Percentiles rank a stretch among this genome's conserved stretches.
Evolutionary conservation across 2,113 vertebrate genomes (phyloP).

Genomic region (Penelope pileata): DNA sequence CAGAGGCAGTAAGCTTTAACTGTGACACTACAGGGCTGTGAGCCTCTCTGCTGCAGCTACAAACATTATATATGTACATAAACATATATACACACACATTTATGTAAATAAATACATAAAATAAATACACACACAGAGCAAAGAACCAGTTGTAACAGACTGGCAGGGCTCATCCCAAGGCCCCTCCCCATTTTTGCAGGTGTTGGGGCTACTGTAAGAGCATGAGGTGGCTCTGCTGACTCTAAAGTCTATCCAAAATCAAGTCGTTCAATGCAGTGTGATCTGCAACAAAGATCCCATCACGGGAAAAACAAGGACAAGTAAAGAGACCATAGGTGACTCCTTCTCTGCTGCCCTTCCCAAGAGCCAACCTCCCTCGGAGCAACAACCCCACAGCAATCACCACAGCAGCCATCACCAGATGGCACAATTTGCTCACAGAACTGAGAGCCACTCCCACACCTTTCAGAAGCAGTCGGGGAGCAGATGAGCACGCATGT

Average conservation of each 20-base stretch:
- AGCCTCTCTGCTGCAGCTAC: not conserved
- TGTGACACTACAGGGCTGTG: not conserved
- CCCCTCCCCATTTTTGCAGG: rapidly evolving
- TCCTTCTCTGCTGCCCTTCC: not conserved
- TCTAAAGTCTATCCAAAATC: not conserved
- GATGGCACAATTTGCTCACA: not conserved
- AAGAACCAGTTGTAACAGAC: not conserved
- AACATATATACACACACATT: too few species aligned
- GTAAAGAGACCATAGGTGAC: not conserved
- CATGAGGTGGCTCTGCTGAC: not conserved
- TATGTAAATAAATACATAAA: not conserved
- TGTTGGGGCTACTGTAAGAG: not conserved
- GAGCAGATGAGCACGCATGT: rapidly evolving
- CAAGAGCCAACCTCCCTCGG: not conserved
- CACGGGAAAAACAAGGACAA: not conserved
- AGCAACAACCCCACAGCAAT: not conserved
- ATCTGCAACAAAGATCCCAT: not conserved
- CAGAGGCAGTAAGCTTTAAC: not conserved
- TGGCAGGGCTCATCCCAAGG: rapidly evolving
- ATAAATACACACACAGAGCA: not conserved
- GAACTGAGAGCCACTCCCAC: not conserved
- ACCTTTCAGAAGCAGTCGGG: not conserved
- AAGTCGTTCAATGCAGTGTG: not conserved
- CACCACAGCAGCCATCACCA: not conserved
- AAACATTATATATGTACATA: not conserved